Base-by-base conservation (phyloP, 2,113 vertebrate genomes). In the Sprattus sprattus region DNA sequence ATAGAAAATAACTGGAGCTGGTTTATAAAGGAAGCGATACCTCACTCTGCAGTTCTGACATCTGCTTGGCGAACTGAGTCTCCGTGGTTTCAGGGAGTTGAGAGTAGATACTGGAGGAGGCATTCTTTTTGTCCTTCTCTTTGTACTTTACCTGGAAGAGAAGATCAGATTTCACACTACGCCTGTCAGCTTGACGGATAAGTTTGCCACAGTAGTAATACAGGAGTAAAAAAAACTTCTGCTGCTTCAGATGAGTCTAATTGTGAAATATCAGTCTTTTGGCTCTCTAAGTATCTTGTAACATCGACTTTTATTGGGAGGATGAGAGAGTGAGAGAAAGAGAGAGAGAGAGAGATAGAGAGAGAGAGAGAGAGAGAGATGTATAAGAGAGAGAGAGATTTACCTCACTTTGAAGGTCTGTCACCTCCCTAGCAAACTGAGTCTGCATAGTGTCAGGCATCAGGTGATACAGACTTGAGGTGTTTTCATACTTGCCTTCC, bases 21-120 rank as follows among this genome's bases (percentile, higher is more conserved):
- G 52, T 20, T 60, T 0, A 75, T 28, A 8, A 2, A 32, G 6
- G 67, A 78, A 15, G 71, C 25, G 9, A 1, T 78, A 99, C 98
- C 97, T 97, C 91, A 84, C 98, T 99, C 95, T 98, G 97, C 88
- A 97, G 95, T 82, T 96, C 94, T 0, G 94, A 94, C 0, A 96
- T 92, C 81, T 92, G 87, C 92, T 94, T 96, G 0, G 96, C 97
- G 80, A 98, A 96, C 81, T 96, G 95, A 1, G 95, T 98, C 84
- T 98, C 95, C 1, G 96, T 92, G 5, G 98, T 98, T 46, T 96
- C 95, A 15, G 97, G 95, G 90, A 99, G 97, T 92, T 95, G 96
- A 88, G 96, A 97, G 92, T 98, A 99, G 46, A 97, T 92, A 82
- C 95, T 95, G 82, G 96, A 95, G 3, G 94, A 94, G 86, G 96